Percentiles rank a stretch among this genome's conserved stretches.
Evolutionary conservation across 1,140 invertebrate genomes (phyloP).

Genomic region (Mizuhopecten yessoensis): DNA sequence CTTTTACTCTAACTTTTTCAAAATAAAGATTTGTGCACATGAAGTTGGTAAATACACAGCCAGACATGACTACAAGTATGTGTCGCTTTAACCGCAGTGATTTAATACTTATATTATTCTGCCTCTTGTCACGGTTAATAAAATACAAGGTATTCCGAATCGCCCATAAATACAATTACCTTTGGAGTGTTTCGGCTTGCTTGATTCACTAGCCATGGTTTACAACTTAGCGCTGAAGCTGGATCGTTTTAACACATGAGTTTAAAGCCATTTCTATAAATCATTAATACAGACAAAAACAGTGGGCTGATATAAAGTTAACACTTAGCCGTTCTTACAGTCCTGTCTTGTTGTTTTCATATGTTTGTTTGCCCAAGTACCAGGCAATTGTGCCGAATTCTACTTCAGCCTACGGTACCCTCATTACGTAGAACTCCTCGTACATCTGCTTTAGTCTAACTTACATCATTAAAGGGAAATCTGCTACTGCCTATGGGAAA

Average conservation of each 20-base stretch:
- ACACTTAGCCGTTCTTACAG: not conserved
- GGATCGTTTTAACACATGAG: not conserved
- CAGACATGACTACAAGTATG: not conserved
- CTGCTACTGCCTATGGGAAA: too few relatives aligned
- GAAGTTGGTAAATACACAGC: too few relatives aligned
- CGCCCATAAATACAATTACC: conserved; percentile 33
- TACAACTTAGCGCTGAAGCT: not conserved
- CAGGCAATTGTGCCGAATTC: not conserved
- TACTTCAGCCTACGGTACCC: not conserved
- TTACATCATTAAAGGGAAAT: too few relatives aligned
- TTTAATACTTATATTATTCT: not conserved
- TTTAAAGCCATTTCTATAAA: conserved; percentile 5
- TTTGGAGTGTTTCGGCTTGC: conserved; percentile 37
- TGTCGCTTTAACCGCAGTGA: not conserved
- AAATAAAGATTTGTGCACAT: too few relatives aligned
- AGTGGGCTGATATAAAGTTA: not conserved
- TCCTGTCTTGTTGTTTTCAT: not conserved
- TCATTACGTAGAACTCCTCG: not conserved
- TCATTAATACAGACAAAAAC: not conserved
- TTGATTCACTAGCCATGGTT: not conserved
- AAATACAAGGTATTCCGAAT: conserved; percentile 27
- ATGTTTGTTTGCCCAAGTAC: too few relatives aligned
- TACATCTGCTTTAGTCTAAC: too few relatives aligned
- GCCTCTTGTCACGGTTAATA: conserved; percentile 4
- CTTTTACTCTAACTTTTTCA: too few relatives aligned